Conservation (phyloP, 2,797 vertebrate species). For the Cyprinella venusta region DNA sequence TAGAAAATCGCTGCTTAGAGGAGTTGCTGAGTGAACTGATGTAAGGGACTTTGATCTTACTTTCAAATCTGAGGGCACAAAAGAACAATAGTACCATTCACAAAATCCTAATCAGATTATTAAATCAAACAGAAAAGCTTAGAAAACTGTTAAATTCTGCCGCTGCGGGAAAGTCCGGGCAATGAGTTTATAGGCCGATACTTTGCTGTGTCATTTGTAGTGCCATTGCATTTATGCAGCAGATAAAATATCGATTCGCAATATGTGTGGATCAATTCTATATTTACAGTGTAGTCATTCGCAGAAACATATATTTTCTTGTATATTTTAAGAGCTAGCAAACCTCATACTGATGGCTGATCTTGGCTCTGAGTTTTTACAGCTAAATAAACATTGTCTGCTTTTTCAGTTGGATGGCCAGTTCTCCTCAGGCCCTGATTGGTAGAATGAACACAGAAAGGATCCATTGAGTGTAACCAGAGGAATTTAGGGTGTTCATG, state of each 20-base stretch:
- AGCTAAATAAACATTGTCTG: conserved; percentile 78
- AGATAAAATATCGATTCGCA: no score
- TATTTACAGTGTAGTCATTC: not conserved
- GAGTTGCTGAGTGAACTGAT: not conserved
- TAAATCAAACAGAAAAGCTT: conserved; percentile 50
- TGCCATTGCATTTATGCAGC: not conserved
- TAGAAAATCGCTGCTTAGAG: not conserved
- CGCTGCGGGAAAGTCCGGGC: not conserved
- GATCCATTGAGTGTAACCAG: conserved; percentile 70
- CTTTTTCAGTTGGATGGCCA: conserved; percentile 66
- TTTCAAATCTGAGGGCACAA: conserved; percentile 7
- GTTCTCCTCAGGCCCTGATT: conserved; percentile 68
- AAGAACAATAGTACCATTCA: conserved; percentile 72
- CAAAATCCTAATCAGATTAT: conserved; percentile 57
- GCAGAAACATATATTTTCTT: not conserved
- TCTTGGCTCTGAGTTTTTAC: conserved; percentile 62
- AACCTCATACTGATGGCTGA: conserved; percentile 20
- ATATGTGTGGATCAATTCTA: not conserved
- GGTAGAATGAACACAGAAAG: conserved; percentile 73
- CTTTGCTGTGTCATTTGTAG: not conserved
- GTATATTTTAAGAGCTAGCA: not conserved
- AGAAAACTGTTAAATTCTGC: conserved; percentile 17
- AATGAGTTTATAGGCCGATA: conserved; percentile 2
- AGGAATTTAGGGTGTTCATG: conserved; percentile 73
- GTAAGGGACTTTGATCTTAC: conserved; percentile 16